A percentile compares a stretch with the other conserved stretches of the same genome.
These are phyloP conservation scores for Drosophila yooni DNA, from an alignment of 2,888 invertebrate species.

Conservation along the genomic window DNA sequence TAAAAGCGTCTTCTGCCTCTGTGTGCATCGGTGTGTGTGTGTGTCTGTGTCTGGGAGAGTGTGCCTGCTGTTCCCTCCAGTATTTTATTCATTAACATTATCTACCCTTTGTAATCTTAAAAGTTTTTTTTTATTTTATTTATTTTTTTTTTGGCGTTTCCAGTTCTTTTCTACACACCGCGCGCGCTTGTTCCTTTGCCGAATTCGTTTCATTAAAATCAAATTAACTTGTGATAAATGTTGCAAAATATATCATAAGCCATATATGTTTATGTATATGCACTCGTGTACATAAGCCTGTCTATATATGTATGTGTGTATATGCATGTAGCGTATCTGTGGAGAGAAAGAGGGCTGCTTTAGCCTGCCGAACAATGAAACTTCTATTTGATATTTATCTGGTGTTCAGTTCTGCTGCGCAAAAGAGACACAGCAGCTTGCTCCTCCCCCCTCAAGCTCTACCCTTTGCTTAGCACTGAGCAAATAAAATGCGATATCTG, in stretches of 20 bases:
- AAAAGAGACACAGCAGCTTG: slow-evolving; percentile 21
- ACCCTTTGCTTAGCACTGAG: slow-evolving; percentile 26
- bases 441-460: background rate
- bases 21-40: background rate
- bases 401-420: slow-evolving; percentile 59
- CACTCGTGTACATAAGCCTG: slow-evolving; percentile 1
- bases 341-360: slow-evolving; percentile 24
- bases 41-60: background rate
- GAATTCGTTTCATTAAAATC: slow-evolving; percentile 80
- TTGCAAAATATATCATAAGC: slow-evolving; percentile 75
- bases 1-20: slow-evolving; percentile 19
- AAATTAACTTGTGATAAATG: slow-evolving; percentile 81
- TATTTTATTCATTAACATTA: slow-evolving; percentile 73
- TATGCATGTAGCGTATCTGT: slow-evolving; percentile 17
- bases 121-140: slow-evolving; percentile 34
- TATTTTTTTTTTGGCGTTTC: slow-evolving; percentile 42
- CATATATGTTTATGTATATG: slow-evolving; percentile 22
- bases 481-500: slow-evolving; percentile 76
- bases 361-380: slow-evolving; percentile 63
- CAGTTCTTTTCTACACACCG: slow-evolving; percentile 59
- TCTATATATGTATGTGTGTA: background rate
- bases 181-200: slow-evolving; percentile 41
- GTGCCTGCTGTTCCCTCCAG: slow-evolving; percentile 36
- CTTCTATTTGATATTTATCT: slow-evolving; percentile 79
- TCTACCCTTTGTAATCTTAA: slow-evolving; percentile 76